A percentile compares a stretch with the other conserved stretches of the same genome.
Evolutionary conservation across 92 coral and sea anemone species (phyloP).

Genomic region (Metridium senile): DNA sequence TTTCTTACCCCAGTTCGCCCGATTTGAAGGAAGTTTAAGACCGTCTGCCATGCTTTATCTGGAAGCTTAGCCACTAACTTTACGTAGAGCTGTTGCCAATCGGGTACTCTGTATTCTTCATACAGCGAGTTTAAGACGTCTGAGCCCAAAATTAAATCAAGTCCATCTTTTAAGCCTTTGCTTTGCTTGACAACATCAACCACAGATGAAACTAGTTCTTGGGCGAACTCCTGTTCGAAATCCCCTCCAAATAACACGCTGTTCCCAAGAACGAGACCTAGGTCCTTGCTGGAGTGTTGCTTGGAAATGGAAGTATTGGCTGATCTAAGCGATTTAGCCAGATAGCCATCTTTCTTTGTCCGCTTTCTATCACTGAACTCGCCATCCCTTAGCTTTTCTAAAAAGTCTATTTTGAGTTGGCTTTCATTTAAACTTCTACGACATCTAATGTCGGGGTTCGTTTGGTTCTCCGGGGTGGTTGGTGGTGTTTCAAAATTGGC

Average conservation of each 20-base stretch:
- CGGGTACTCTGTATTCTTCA: constrained; percentile 24
- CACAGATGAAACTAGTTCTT: constrained; percentile 8
- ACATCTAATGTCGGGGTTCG: background rate
- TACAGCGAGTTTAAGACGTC: background rate
- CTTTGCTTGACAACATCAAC: constrained; percentile 21
- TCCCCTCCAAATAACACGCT: constrained; percentile 23
- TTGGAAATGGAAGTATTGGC: constrained; percentile 7
- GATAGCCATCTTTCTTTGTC: background rate
- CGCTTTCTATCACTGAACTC: background rate
- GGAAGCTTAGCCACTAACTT: constrained; percentile 42
- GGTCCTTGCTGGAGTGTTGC: background rate
- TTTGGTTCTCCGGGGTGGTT: constrained; percentile 3
- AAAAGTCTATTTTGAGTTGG: background rate
- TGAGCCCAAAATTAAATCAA: constrained; percentile 23
- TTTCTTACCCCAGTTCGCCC: constrained; percentile 39
- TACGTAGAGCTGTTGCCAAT: constrained; percentile 41
- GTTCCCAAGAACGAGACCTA: constrained; percentile 29
- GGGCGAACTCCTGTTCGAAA: constrained; percentile 1
- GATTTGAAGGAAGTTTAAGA: constrained; percentile 27
- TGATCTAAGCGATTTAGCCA: background rate
- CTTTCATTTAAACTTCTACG: background rate
- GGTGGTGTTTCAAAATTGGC: too few relatives aligned
- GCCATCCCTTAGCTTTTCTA: background rate
- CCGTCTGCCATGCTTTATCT: constrained; percentile 39
- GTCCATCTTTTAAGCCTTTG: constrained; percentile 22